Evolutionary conservation across 2,888 invertebrate genomes (phyloP).

Genomic region (Laothoe populi): DNA sequence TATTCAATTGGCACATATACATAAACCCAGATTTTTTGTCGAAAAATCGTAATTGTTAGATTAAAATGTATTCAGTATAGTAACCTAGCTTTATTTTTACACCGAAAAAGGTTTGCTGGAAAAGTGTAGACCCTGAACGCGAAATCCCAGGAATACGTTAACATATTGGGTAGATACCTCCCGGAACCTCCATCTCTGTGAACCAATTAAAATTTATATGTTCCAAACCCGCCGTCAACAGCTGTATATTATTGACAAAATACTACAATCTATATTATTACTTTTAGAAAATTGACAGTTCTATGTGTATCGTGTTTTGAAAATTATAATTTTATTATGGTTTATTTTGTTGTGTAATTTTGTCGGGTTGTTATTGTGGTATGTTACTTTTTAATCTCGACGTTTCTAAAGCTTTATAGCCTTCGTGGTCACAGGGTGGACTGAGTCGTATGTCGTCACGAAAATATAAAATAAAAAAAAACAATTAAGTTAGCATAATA

Average conservation of each 20-base stretch:
- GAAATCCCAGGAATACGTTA: constrained; percentile 30
- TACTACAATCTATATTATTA: constrained; percentile 1
- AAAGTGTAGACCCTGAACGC: constrained; percentile 31
- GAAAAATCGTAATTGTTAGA: too few relatives aligned
- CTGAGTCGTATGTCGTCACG: too few relatives aligned
- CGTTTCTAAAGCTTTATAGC: too few relatives aligned
- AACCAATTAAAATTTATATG: constrained; percentile 32
- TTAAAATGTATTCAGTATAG: too few relatives aligned
- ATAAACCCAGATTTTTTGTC: too few relatives aligned
- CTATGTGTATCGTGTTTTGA: background rate
- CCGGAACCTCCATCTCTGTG: constrained; percentile 15
- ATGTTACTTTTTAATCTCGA: too few relatives aligned
- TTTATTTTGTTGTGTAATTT: background rate
- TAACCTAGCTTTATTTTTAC: too few relatives aligned
- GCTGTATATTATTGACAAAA: constrained; percentile 11
- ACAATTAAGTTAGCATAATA: too few relatives aligned
- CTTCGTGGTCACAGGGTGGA: too few relatives aligned
- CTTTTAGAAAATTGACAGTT: background rate
- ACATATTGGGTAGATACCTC: constrained; percentile 24
- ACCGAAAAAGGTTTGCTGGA: background rate
- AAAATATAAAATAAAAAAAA: too few relatives aligned
- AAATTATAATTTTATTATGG: background rate
- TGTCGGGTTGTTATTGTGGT: too few relatives aligned
- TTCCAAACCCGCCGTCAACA: constrained; percentile 20
- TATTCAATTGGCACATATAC: too few relatives aligned